phyloP scores from a whole-genome alignment of 2,113 vertebrate species.

The Chaetorhynchus papuensis region DNA sequence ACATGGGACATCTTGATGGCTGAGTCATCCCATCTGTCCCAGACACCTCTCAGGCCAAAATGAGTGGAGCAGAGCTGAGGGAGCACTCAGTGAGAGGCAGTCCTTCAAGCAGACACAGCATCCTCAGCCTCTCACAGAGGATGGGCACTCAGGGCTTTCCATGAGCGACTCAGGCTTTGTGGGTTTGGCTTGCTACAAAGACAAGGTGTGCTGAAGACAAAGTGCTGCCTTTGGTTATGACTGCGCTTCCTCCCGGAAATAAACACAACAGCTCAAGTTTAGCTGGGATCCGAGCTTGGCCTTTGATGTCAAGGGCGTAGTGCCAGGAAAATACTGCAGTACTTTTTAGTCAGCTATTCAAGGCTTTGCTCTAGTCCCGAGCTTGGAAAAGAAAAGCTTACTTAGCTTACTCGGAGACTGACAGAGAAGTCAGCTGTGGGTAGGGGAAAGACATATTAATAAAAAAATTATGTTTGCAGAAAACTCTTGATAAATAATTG shows the following conservation, averaged over 20 bases:
- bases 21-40: constrained; percentile 59
- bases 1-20: constrained; percentile 25
- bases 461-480: neutral
- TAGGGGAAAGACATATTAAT: neutral
- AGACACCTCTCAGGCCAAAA: constrained; percentile 14
- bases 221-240: constrained; percentile 30
- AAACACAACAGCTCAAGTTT: constrained; percentile 4
- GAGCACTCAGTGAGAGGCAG: neutral
- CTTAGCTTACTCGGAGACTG: neutral
- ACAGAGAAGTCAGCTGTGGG: neutral
- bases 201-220: constrained; percentile 20
- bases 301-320: neutral
- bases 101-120: neutral
- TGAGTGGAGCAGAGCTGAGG: neutral
- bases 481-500: neutral
- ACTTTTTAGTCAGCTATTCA: neutral
- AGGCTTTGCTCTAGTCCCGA: neutral
- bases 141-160: neutral
- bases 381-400: neutral
- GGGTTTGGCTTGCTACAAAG: neutral
- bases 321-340: constrained; percentile 36
- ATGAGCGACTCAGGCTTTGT: neutral
- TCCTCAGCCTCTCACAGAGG: neutral
- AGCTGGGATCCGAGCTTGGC: constrained; percentile 9
- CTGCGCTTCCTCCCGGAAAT: constrained; percentile 32